phyloP scores from a whole-genome alignment of 2,797 vertebrate genomes.

The Eulemur mongoz region DNA sequence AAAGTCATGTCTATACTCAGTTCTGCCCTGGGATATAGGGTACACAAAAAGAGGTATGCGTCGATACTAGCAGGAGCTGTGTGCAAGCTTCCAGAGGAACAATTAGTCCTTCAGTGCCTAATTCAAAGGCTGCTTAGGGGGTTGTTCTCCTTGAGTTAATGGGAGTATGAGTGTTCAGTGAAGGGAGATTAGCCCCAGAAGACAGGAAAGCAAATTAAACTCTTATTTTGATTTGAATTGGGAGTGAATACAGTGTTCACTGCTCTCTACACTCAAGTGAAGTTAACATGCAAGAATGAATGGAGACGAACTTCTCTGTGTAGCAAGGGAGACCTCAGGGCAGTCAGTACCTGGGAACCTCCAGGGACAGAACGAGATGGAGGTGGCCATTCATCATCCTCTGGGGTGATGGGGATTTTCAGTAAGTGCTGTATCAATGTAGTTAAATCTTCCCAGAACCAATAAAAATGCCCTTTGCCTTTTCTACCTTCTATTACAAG shows the following conservation, averaged over 20 bases:
- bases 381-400: background rate
- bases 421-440: constrained; percentile 53
- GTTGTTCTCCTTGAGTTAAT: constrained; percentile 56
- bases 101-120: background rate
- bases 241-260: constrained; percentile 49
- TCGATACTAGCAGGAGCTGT: background rate
- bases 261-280: constrained; percentile 39
- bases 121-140: background rate
- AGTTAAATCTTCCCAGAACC: constrained; percentile 74
- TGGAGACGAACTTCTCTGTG: constrained; percentile 40
- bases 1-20: background rate
- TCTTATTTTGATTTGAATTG: constrained; percentile 67
- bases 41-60: background rate
- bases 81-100: background rate
- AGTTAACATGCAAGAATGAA: constrained; percentile 57
- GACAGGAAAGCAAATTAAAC: constrained; percentile 74
- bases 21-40: background rate
- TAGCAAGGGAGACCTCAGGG: background rate
- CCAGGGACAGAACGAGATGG: background rate
- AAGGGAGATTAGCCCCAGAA: constrained; percentile 67
- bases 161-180: constrained; percentile 27
- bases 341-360: background rate
- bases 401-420: constrained; percentile 62
- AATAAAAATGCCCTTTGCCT: constrained; percentile 69
- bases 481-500: constrained; percentile 71